Evolutionary conservation across 2,888 invertebrate species (phyloP).

Genomic region (Nomada fabriciana): DNA sequence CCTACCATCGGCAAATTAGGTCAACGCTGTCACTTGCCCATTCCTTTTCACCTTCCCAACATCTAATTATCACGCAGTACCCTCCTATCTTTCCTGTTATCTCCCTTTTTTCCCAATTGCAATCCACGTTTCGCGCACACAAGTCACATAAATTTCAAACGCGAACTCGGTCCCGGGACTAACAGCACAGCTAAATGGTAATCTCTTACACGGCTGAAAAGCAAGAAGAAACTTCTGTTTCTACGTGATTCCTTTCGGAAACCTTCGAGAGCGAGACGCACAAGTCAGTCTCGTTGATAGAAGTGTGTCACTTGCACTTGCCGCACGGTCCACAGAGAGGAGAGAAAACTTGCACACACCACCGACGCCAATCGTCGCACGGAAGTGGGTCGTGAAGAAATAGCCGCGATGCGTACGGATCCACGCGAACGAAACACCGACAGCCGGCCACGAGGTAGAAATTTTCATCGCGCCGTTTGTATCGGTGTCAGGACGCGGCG

Average conservation of each 20-base stretch:
- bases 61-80: no score
- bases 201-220: neutral
- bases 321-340: constrained; percentile 31
- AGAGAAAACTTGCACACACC: constrained; percentile 51
- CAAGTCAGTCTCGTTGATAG: constrained; percentile 13
- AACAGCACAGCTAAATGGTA: neutral
- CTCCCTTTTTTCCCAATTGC: no score
- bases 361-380: constrained; percentile 30
- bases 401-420: constrained; percentile 57
- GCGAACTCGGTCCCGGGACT: neutral
- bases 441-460: constrained; percentile 49
- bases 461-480: constrained; percentile 57
- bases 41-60: no score
- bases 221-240: neutral
- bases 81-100: no score
- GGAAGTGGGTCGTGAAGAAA: constrained; percentile 67
- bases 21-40: neutral
- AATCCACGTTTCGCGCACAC: no score
- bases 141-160: neutral
- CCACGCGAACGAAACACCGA: constrained; percentile 46
- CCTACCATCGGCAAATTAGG: no score
- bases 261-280: constrained; percentile 36
- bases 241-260: constrained; percentile 17
- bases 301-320: constrained; percentile 70
- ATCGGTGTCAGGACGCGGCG: constrained; percentile 50